These are phyloP conservation scores for Bucco capensis DNA, from an alignment of 2,113 vertebrate genomes.

Conservation along the genomic window DNA sequence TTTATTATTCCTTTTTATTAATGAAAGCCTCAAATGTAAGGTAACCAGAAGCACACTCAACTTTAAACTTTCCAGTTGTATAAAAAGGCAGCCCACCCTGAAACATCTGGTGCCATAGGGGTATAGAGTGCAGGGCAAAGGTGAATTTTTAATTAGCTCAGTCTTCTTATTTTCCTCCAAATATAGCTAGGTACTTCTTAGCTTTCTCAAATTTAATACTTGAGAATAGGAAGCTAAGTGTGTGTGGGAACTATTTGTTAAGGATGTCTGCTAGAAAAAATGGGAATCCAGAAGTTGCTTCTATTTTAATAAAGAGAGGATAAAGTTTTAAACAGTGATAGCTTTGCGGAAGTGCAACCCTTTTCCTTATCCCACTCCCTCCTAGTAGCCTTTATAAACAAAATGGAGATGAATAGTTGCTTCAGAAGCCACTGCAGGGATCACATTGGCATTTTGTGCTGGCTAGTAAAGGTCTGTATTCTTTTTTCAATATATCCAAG, in stretches of 20 bases:
- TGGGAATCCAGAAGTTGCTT: neutral
- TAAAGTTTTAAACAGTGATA: constrained; percentile 10
- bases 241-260: neutral
- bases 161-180: neutral
- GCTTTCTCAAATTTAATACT: neutral
- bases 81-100: neutral
- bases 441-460: neutral
- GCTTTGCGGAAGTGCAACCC: neutral
- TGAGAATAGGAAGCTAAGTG: neutral
- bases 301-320: neutral
- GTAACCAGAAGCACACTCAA: neutral
- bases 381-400: neutral
- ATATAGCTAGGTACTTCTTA: neutral
- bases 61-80: neutral
- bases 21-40: neutral
- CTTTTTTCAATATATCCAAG: neutral
- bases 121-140: neutral
- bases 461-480: neutral
- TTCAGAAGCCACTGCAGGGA: neutral
- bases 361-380: rapidly evolving
- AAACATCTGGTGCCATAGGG: neutral
- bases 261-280: neutral
- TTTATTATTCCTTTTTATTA: neutral
- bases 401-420: neutral
- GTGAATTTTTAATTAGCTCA: constrained; percentile 18